phyloP scores from a whole-genome alignment of 2,888 invertebrate species.

The Heteromyza rotundicornis region DNA sequence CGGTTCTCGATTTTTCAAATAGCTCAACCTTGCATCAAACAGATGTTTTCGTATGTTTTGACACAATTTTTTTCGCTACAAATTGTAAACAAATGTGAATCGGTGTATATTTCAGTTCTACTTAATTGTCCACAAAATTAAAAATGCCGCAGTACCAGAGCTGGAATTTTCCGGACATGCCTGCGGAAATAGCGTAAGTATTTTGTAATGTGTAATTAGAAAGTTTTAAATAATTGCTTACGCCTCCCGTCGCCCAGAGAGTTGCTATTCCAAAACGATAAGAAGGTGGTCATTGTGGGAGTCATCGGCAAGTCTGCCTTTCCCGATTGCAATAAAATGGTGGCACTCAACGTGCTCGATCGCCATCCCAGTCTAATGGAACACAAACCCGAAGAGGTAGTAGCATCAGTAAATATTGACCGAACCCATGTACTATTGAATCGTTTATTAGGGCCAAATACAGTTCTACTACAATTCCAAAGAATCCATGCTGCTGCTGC shows the following conservation, averaged over 20 bases:
- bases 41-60: too few relatives aligned
- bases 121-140: not conserved
- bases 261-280: slow-evolving; percentile 43
- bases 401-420: not conserved
- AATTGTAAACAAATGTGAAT: not conserved
- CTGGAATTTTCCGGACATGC: slow-evolving; percentile 50
- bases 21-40: too few relatives aligned
- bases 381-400: slow-evolving; percentile 29
- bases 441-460: slow-evolving; percentile 67
- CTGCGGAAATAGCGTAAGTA: slow-evolving; percentile 45
- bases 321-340: slow-evolving; percentile 59
- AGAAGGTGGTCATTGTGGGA: slow-evolving; percentile 55
- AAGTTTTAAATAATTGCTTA: slow-evolving; percentile 2
- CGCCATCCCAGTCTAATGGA: slow-evolving; percentile 43
- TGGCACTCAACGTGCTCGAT: slow-evolving; percentile 49
- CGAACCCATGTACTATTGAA: not conserved
- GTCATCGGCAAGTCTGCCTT: slow-evolving; percentile 59
- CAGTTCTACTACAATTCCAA: slow-evolving; percentile 68
- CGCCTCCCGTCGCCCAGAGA: slow-evolving; percentile 38
- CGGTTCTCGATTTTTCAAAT: too few relatives aligned
- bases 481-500: slow-evolving; percentile 65
- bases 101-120: not conserved
- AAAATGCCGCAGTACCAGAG: slow-evolving; percentile 43
- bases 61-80: too few relatives aligned
- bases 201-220: not conserved